A percentile compares a stretch with the other conserved stretches of the same genome.
Conservation (phyloP, 2,797 vertebrate species). For the Halcyon badia region DNA sequence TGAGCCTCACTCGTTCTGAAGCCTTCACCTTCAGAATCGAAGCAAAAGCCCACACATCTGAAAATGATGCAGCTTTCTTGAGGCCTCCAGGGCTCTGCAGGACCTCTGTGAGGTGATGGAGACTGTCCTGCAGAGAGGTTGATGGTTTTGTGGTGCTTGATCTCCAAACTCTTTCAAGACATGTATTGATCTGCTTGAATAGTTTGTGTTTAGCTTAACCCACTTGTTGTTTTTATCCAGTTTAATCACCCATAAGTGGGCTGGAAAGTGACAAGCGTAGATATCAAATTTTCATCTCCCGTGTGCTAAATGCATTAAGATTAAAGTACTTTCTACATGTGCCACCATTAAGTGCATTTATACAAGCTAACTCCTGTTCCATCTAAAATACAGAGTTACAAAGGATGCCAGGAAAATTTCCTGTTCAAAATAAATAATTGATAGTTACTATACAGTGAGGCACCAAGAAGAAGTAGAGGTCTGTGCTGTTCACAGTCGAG, state of each 20-base stretch:
- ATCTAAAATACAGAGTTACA: neutral
- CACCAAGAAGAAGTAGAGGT: neutral
- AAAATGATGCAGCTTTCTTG: neutral
- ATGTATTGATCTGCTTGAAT: neutral
- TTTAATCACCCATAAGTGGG: constrained; percentile 36
- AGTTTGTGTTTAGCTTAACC: neutral
- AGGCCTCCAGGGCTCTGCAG: neutral
- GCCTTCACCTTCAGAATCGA: neutral
- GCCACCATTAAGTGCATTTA: constrained; percentile 7
- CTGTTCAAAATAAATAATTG: neutral
- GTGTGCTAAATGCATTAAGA: constrained; percentile 41
- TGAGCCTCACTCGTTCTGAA: neutral
- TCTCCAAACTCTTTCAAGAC: neutral
- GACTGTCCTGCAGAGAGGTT: neutral
- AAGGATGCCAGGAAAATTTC: neutral
- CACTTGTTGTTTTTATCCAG: neutral
- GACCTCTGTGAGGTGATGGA: neutral
- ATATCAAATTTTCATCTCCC: constrained; percentile 10
- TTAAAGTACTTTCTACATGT: constrained; percentile 50
- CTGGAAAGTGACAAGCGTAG: constrained; percentile 1
- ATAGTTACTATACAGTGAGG: neutral
- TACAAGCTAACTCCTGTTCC: neutral
- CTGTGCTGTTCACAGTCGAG: neutral
- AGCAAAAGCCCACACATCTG: neutral
- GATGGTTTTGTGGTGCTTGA: neutral